phyloP scores from a whole-genome alignment of 2,113 vertebrate genomes.

The Muntiacus reevesi region DNA sequence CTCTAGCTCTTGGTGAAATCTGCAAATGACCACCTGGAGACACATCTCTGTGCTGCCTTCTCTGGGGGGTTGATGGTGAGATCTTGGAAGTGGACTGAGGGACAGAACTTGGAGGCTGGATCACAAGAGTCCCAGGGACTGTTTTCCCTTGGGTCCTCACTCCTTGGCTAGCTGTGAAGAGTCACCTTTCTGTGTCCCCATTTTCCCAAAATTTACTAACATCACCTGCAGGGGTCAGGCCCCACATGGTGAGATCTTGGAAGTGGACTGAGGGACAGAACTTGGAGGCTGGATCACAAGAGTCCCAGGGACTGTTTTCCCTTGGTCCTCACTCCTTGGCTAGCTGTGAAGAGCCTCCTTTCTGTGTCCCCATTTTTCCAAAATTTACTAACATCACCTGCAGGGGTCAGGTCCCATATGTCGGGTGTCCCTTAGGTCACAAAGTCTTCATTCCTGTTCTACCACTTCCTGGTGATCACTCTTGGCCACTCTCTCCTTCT shows the following conservation, averaged over 20 bases:
- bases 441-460: not conserved
- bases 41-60: slow-evolving; percentile 68
- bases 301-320: not conserved
- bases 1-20: slow-evolving; percentile 74
- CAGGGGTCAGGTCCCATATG: not conserved
- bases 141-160: not conserved
- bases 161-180: not conserved
- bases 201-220: not conserved
- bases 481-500: not conserved
- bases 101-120: not conserved
- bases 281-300: not conserved
- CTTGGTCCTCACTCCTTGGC: not conserved
- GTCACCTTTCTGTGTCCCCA: not conserved
- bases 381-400: not conserved
- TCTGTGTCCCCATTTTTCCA: not conserved
- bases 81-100: slow-evolving; percentile 51
- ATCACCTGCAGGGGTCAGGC: not conserved
- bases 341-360: not conserved
- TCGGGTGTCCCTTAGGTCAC: not conserved
- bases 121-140: not conserved
- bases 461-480: not conserved
- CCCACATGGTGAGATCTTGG: slow-evolving; percentile 37
- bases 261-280: slow-evolving; percentile 4
- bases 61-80: slow-evolving; percentile 69
- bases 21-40: slow-evolving; percentile 74